phyloP scores from a whole-genome alignment of 2,797 vertebrate genomes.

The Echeneis naucrates region DNA sequence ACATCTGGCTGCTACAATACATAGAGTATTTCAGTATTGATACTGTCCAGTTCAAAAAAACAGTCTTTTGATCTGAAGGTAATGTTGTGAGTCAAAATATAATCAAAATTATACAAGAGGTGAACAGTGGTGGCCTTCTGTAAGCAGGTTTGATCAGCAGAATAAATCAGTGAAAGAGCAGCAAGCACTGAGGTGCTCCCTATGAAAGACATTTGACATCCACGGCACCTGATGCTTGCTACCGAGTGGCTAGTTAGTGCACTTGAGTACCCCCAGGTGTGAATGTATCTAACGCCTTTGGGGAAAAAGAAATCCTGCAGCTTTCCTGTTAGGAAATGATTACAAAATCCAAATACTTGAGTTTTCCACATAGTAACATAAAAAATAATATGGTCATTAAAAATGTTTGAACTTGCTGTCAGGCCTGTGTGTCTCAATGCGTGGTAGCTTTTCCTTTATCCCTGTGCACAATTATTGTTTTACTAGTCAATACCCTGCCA shows the following conservation, averaged over 20 bases:
- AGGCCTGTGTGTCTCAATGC: constrained; percentile 2
- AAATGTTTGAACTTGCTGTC: neutral
- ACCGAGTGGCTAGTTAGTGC: neutral
- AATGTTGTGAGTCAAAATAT: no score
- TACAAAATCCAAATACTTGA: neutral
- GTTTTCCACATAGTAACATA: neutral
- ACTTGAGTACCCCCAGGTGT: no score
- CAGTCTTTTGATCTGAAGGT: neutral
- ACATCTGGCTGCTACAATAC: neutral
- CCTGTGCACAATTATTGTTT: neutral
- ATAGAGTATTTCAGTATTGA: neutral
- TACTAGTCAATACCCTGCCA: constrained; percentile 25
- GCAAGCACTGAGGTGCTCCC: neutral
- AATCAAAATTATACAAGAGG: neutral
- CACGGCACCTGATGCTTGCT: neutral
- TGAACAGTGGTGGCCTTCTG: neutral
- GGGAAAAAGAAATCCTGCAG: neutral
- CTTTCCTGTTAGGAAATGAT: neutral
- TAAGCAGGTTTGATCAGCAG: neutral
- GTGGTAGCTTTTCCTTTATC: constrained; percentile 12
- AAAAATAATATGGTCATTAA: neutral
- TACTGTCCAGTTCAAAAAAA: neutral
- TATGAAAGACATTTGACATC: neutral
- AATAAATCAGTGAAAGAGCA: neutral
- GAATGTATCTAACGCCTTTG: neutral